Conservation (phyloP, 2,888 invertebrate genomes). For the Dermolepida albohirtum region DNA sequence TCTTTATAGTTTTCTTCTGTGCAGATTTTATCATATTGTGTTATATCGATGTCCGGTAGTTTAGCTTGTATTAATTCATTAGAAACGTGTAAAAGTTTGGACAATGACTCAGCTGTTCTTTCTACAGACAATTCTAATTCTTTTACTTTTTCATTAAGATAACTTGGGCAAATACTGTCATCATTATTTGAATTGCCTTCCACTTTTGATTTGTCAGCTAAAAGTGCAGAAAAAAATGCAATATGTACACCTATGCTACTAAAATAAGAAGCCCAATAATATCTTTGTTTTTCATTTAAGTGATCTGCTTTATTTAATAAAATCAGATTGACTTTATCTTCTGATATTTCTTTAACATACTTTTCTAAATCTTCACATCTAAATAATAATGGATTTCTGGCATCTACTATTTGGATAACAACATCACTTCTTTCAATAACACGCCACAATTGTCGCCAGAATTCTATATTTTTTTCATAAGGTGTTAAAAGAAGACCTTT, state of each 20-base stretch:
- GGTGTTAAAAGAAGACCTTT: constrained; percentile 91
- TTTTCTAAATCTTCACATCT: constrained; percentile 91
- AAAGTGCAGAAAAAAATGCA: constrained; percentile 92
- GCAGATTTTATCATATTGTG: not conserved
- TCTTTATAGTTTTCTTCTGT: constrained; percentile 1
- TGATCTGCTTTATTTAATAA: constrained; percentile 97
- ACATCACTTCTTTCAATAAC: constrained; percentile 97
- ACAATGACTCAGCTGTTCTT: constrained; percentile 69
- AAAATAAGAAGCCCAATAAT: constrained; percentile 89
- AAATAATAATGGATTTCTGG: constrained; percentile 89
- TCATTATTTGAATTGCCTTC: constrained; percentile 51
- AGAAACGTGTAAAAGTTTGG: constrained; percentile 68
- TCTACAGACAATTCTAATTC: constrained; percentile 69
- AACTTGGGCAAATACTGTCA: constrained; percentile 56
- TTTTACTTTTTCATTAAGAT: constrained; percentile 68
- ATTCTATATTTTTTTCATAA: constrained; percentile 96
- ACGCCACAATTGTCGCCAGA: constrained; percentile 99
- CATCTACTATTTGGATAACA: constrained; percentile 94
- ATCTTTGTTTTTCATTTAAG: constrained; percentile 82
- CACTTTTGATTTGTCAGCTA: constrained; percentile 68
- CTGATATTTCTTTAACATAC: constrained; percentile 83
- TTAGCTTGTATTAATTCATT: constrained; percentile 55
- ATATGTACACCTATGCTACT: constrained; percentile 74
- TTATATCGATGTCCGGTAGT: constrained; percentile 43
- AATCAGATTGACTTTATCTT: constrained; percentile 81